Conservation (phyloP, 2,113 vertebrate genomes). For the Halcyon malimbica region DNA sequence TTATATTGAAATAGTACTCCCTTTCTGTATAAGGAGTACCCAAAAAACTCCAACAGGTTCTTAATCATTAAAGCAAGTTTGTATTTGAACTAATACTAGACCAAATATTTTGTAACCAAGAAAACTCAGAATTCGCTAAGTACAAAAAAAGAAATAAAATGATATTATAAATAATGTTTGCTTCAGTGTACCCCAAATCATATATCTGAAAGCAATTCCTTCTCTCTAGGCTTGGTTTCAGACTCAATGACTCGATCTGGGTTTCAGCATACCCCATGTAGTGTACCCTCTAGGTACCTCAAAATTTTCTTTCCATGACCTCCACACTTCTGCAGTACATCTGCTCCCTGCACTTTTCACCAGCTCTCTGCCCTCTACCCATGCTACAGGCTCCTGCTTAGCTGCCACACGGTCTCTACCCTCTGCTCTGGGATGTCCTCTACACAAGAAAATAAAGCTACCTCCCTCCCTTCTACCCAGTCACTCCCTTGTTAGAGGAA, state of each 20-base stretch:
- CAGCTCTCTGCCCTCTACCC: background rate
- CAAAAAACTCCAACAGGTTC: background rate
- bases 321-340: background rate
- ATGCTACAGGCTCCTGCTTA: background rate
- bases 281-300: background rate
- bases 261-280: background rate
- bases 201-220: background rate
- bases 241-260: fast-evolving
- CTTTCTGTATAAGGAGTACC: background rate
- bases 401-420: background rate
- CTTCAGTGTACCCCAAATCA: background rate
- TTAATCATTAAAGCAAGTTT: background rate
- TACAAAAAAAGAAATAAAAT: background rate
- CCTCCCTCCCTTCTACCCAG: background rate
- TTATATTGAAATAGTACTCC: background rate
- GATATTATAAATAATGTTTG: background rate
- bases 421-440: background rate
- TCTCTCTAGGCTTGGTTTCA: background rate
- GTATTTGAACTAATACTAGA: background rate
- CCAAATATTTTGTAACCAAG: background rate
- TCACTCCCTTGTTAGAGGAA: background rate
- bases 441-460: background rate
- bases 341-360: background rate
- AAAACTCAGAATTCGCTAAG: background rate
- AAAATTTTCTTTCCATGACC: background rate